phyloP scores from a whole-genome alignment of 2,797 vertebrate genomes.

The Pempheris klunzingeri region DNA sequence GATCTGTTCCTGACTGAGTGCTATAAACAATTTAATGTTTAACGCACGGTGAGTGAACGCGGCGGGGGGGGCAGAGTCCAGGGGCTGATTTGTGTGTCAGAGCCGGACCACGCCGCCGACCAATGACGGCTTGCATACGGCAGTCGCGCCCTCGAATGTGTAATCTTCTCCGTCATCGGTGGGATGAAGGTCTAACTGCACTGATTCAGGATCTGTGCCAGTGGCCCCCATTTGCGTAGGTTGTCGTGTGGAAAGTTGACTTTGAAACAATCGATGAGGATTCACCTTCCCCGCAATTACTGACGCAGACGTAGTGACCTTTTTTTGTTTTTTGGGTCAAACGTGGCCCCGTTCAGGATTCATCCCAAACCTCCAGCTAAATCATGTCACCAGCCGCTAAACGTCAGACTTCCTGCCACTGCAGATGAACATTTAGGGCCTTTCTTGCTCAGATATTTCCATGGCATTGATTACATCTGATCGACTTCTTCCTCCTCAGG shows the following conservation, averaged over 20 bases:
- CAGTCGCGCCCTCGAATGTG: constrained; percentile 26
- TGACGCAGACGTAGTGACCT: constrained; percentile 6
- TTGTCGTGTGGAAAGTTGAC: constrained; percentile 1
- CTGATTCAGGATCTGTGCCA: constrained; percentile 29
- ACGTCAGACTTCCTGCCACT: too few relatives aligned
- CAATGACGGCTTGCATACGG: not conserved
- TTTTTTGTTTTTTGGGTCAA: not conserved
- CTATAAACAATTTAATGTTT: constrained; percentile 68
- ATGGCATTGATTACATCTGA: not conserved
- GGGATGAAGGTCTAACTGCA: not conserved
- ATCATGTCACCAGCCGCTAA: too few relatives aligned
- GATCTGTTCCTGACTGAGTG: too few relatives aligned
- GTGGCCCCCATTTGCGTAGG: constrained; percentile 20
- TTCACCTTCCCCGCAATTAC: not conserved
- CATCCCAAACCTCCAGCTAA: not conserved
- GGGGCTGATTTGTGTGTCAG: not conserved
- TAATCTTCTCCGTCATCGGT: not conserved
- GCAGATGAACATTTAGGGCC: too few relatives aligned
- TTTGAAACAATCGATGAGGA: not conserved
- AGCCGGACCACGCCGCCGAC: not conserved
- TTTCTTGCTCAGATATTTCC: too few relatives aligned
- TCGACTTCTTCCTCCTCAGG: constrained; percentile 76
- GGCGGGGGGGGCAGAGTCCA: constrained; percentile 29
- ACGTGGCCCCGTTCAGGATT: rapidly evolving
- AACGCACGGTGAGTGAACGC: not conserved